Evolutionary conservation across 2,113 vertebrate species (phyloP).

Genomic region (Brienomyrus brachyistius): DNA sequence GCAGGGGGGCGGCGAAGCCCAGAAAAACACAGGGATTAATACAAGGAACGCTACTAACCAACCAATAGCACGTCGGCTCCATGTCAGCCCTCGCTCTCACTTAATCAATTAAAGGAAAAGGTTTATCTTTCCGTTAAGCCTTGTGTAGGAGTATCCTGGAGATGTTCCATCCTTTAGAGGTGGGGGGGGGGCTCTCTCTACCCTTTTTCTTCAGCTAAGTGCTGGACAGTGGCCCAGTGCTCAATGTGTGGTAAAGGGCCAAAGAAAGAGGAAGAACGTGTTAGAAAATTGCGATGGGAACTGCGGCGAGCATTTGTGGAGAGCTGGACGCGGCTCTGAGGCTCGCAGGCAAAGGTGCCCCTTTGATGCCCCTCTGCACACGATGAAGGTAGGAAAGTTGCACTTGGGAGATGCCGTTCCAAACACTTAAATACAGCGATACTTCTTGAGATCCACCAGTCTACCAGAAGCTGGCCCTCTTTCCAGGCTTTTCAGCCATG

Average conservation of each 20-base stretch:
- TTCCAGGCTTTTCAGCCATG: background rate
- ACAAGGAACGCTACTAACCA: background rate
- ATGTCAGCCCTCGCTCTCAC: constrained; percentile 2
- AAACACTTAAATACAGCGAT: background rate
- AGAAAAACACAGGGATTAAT: background rate
- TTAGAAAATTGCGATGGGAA: background rate
- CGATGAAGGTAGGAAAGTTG: background rate
- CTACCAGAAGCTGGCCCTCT: background rate
- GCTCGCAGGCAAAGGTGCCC: background rate
- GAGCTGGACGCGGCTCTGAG: background rate
- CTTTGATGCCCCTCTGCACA: background rate
- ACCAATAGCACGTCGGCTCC: background rate
- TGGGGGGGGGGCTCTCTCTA: background rate
- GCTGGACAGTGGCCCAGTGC: background rate
- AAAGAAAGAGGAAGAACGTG: background rate
- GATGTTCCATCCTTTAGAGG: constrained; percentile 3
- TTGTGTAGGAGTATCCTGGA: constrained; percentile 13
- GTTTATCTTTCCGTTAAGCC: constrained; percentile 17
- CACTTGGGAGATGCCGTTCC: background rate
- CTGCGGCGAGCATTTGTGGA: background rate
- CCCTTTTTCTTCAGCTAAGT: background rate
- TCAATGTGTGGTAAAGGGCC: background rate
- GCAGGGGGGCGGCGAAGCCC: background rate
- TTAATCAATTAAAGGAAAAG: constrained; percentile 20
- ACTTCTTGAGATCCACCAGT: background rate